Evolutionary conservation across 2,888 invertebrate species (phyloP).

Genomic region (Cepaea hortensis): DNA sequence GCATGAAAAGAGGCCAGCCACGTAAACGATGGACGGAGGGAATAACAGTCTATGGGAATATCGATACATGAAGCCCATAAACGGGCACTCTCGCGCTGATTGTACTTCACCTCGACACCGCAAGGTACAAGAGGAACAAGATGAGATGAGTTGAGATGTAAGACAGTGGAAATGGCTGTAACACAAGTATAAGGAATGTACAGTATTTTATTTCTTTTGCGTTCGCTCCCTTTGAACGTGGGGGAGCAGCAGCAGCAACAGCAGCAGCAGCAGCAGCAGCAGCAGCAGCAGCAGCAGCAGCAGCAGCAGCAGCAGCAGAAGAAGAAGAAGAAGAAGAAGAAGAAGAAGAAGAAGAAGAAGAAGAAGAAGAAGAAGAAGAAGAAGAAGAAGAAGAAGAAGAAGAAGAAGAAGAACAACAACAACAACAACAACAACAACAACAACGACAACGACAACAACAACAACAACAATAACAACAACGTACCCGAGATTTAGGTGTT

Average conservation of each 20-base stretch:
- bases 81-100: too few species aligned
- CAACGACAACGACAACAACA: constrained; percentile 9
- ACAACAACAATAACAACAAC: constrained; percentile 42
- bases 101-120: too few species aligned
- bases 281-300: neutral
- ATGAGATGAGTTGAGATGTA: too few species aligned
- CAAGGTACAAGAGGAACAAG: too few species aligned
- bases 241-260: neutral
- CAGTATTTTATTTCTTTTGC: too few species aligned
- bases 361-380: constrained; percentile 28
- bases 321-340: constrained; percentile 18
- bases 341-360: constrained; percentile 16
- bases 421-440: neutral
- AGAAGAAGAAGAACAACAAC: constrained; percentile 20
- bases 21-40: too few species aligned
- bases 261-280: neutral
- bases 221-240: too few species aligned
- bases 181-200: too few species aligned
- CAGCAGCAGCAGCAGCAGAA: neutral
- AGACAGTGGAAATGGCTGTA: too few species aligned
- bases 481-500: constrained; percentile 68
- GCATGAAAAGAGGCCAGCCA: too few species aligned
- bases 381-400: constrained; percentile 36
- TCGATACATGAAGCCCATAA: too few species aligned
- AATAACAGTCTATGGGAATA: too few species aligned